Evolutionary conservation across 2,113 vertebrate species (phyloP).

Genomic region (Pelodiscus sinensis): DNA sequence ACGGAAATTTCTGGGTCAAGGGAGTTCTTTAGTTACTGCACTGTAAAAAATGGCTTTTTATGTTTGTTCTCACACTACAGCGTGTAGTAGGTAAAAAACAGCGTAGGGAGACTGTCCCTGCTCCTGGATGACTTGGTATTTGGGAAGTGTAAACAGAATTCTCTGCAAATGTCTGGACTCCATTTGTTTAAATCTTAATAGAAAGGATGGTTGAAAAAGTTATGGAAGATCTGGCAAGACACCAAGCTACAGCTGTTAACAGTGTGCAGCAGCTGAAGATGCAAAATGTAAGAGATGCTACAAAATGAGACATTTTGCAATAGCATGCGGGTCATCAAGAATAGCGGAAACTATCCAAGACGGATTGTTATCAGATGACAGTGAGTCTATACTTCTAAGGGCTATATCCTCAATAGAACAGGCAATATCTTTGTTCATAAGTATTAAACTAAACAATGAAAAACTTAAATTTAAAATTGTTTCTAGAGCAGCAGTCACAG

Average conservation of each 20-base stretch:
- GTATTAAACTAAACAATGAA: neutral
- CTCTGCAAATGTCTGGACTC: neutral
- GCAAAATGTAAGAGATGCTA: neutral
- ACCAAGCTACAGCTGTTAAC: neutral
- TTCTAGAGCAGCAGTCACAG: neutral
- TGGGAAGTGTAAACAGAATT: neutral
- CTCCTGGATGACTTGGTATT: neutral
- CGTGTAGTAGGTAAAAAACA: neutral
- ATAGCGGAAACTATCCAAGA: neutral
- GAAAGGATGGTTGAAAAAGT: neutral
- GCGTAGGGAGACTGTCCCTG: neutral
- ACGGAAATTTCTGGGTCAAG: neutral
- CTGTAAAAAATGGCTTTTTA: neutral
- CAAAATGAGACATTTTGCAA: neutral
- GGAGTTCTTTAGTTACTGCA: neutral
- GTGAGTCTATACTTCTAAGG: neutral
- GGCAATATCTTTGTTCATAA: neutral
- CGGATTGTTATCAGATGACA: neutral
- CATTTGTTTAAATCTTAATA: neutral
- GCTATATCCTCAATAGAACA: neutral
- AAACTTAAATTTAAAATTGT: neutral
- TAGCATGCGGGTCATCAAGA: neutral
- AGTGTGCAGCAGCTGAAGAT: neutral
- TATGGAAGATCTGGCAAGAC: neutral
- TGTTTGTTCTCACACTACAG: neutral